A percentile compares a stretch with the other conserved stretches of the same genome.
Conservation (phyloP, 2,113 vertebrate species). For the Saguinus imperator region DNA sequence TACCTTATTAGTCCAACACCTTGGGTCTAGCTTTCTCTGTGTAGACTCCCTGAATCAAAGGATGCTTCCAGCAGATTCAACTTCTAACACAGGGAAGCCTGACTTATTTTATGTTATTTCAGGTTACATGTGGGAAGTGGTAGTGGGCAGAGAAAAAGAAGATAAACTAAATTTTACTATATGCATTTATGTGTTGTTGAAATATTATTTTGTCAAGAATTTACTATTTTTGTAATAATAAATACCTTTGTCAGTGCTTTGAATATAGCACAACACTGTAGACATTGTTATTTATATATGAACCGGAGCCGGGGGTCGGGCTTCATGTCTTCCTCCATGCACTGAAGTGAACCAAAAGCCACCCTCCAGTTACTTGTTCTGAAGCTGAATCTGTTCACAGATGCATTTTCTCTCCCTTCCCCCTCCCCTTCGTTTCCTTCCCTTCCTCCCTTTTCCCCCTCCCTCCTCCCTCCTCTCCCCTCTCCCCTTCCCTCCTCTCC, state of each 20-base stretch:
- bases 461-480: too few species aligned
- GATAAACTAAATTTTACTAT: background rate
- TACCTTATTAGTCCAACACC: background rate
- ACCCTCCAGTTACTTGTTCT: background rate
- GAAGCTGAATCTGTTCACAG: background rate
- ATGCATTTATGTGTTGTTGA: background rate
- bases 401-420: background rate
- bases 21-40: background rate
- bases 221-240: background rate
- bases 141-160: background rate
- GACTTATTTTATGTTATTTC: background rate
- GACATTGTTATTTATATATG: background rate
- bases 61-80: background rate
- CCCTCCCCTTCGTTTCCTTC: too few species aligned
- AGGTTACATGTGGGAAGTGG: background rate
- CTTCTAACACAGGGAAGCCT: background rate
- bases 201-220: background rate
- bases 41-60: background rate
- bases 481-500: too few species aligned
- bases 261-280: too few species aligned
- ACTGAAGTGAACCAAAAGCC: background rate
- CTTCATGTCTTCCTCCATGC: background rate
- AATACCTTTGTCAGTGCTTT: background rate
- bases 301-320: too few species aligned
- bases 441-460: too few species aligned